These are phyloP conservation scores for Zygothrica quintamaculata DNA, from an alignment of 2,888 invertebrate genomes.

Conservation along the genomic window DNA sequence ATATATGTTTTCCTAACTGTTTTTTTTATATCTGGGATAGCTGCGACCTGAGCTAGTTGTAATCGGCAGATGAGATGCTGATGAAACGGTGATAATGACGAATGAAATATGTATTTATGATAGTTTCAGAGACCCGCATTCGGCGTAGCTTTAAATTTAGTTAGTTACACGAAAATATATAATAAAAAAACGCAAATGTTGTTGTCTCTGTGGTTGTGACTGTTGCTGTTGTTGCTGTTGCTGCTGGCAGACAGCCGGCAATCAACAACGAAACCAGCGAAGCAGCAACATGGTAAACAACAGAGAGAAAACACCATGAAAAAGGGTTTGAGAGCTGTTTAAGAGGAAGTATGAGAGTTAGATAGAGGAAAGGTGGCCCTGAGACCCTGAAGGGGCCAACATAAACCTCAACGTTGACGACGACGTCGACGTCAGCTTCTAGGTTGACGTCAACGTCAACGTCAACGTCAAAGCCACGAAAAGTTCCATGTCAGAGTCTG, in stretches of 20 bases:
- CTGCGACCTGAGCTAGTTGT: too few relatives aligned
- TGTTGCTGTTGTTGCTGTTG: slow-evolving; percentile 24
- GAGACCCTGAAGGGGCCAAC: slow-evolving; percentile 37
- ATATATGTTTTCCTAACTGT: too few relatives aligned
- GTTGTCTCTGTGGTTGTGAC: slow-evolving; percentile 11
- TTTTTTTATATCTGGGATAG: too few relatives aligned
- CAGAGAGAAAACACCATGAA: slow-evolving; percentile 38
- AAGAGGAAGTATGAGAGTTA: slow-evolving; percentile 13
- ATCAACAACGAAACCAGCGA: slow-evolving; percentile 74
- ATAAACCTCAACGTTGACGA: too few relatives aligned
- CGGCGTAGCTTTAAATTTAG: slow-evolving; percentile 37
- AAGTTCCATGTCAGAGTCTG: slow-evolving; percentile 35
- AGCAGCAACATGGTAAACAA: slow-evolving; percentile 72
- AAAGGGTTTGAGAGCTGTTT: not conserved
- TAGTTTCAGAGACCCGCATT: slow-evolving; percentile 28
- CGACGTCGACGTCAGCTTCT: slow-evolving; percentile 35
- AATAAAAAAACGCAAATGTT: too few relatives aligned
- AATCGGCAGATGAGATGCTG: slow-evolving; percentile 2
- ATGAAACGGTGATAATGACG: slow-evolving; percentile 1
- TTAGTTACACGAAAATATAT: too few relatives aligned
- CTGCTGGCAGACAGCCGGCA: slow-evolving; percentile 65
- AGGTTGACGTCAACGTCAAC: slow-evolving; percentile 28
- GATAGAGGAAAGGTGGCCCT: slow-evolving; percentile 43
- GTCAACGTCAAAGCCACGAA: slow-evolving; percentile 60
- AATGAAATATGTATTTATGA: slow-evolving; percentile 32